Base-by-base conservation (phyloP, 2,113 vertebrate genomes). In the Mirounga angustirostris region DNA sequence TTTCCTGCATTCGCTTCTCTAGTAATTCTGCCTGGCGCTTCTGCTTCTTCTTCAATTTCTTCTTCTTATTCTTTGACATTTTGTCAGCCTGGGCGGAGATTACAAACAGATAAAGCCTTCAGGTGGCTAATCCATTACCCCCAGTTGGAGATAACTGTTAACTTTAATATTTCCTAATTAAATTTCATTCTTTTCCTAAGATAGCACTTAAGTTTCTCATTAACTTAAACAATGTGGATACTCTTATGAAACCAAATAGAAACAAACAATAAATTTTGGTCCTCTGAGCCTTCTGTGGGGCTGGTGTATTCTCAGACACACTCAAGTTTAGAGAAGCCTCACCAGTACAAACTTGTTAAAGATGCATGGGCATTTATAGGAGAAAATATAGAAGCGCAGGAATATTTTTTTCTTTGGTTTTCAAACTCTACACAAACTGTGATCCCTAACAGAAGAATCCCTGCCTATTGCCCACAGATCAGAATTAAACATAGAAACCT, bases 61-160 rank as follows among this genome's bases (percentile, higher is more conserved):
- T 99, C 98, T 99, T 99, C 98, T 99, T 99, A 98, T 99, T 99
- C 98, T 99, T 99, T 88, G 99, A 99, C 99, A 99, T 99, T 99
- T 99, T 99, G 97, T 98, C 99, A 97, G 98, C 98, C 99, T 99
- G 98, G 61, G 83, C 19, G 91, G 96, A 98, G 98, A 97, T 96
- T 97, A 97, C 89, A 98, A 96, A 98, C 95, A 98, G 56, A 97
- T 91, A 96, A 98, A 97, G 95, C 96, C 95, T 96, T 98, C 94
- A 98, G 92, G 88, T 89, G 95, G 24, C 56, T 2, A 97, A 96
- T 92, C 96, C 95, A 97, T 96, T 83, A 98, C 84, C 88, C 76
- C 91, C 22, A 79, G 92, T 96, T 96, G 91, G 96, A 98, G 97
- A 98, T 59, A 98, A 95, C 81, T 96, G 81, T 97, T 97, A 96